These are phyloP conservation scores for Drosophila athabasca DNA, from an alignment of 1,140 invertebrate species.

Conservation along the genomic window DNA sequence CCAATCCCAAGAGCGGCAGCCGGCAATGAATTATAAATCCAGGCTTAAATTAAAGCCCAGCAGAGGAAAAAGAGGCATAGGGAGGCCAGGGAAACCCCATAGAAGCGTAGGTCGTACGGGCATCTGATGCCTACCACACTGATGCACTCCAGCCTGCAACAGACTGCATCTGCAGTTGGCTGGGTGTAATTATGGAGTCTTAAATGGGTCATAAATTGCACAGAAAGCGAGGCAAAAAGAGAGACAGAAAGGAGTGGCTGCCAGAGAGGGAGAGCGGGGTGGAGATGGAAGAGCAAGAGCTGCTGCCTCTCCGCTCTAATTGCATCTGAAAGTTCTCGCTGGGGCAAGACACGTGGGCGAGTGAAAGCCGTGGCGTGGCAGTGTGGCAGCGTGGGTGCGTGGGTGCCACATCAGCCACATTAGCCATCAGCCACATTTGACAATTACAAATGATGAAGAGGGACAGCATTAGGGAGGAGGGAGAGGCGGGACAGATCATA, in stretches of 20 bases:
- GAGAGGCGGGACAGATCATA: not conserved
- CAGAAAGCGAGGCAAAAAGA: conserved; percentile 17
- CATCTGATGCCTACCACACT: conserved; percentile 13
- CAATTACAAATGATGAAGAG: conserved; percentile 69
- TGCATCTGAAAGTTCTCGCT: conserved; percentile 54
- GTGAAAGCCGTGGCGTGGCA: conserved; percentile 38
- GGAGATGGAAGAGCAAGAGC: conserved; percentile 2
- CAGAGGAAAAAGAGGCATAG: conserved; percentile 27
- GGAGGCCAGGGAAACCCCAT: conserved; percentile 23
- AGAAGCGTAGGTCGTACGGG: conserved; percentile 58
- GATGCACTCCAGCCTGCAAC: conserved; percentile 42
- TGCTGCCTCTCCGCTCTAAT: conserved; percentile 36
- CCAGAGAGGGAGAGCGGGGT: not conserved
- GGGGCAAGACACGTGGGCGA: conserved; percentile 42
- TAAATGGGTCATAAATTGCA: conserved; percentile 83
- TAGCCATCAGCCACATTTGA: conserved; percentile 50
- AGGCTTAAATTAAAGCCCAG: conserved; percentile 78
- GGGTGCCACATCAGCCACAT: conserved; percentile 24
- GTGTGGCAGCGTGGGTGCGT: conserved; percentile 19
- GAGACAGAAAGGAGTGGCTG: conserved; percentile 17
- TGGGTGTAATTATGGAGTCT: conserved; percentile 78
- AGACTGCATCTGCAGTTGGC: conserved; percentile 29
- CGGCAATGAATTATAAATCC: conserved; percentile 82
- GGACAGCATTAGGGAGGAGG: not conserved
- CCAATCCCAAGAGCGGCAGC: conserved; percentile 49